phyloP scores from a whole-genome alignment of 2,113 vertebrate genomes.

The Amblyornis subalaris region DNA sequence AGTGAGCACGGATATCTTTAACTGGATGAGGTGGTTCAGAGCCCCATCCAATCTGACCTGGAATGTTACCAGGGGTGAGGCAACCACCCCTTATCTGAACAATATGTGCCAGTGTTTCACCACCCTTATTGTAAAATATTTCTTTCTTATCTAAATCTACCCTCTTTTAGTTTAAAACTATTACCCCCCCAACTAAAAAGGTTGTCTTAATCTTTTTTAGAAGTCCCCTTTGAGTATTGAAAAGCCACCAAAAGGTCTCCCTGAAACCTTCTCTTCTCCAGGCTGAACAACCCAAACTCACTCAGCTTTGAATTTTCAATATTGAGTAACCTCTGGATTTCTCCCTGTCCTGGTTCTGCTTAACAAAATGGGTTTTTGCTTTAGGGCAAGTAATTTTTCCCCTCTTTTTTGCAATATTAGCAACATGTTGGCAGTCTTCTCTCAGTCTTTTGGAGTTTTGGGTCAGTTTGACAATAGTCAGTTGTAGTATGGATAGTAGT shows the following conservation, averaged over 20 bases:
- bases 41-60: neutral
- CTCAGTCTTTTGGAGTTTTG: neutral
- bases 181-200: neutral
- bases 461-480: neutral
- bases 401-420: neutral
- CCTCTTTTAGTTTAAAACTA: neutral
- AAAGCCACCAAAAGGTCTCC: neutral
- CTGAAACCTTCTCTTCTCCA: neutral
- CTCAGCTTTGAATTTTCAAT: neutral
- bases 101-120: neutral
- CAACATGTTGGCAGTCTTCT: neutral
- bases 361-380: neutral
- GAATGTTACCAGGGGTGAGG: neutral
- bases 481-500: neutral
- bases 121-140: neutral
- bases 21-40: neutral
- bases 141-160: neutral
- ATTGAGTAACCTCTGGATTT: neutral
- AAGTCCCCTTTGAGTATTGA: neutral
- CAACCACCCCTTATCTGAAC: neutral
- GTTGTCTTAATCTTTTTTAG: neutral
- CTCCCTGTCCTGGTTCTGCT: neutral
- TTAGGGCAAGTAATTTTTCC: neutral
- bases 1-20: neutral
- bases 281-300: neutral